These are phyloP conservation scores for Enteromius radiatus DNA, from an alignment of 2,797 vertebrate genomes.

Conservation along the genomic window DNA sequence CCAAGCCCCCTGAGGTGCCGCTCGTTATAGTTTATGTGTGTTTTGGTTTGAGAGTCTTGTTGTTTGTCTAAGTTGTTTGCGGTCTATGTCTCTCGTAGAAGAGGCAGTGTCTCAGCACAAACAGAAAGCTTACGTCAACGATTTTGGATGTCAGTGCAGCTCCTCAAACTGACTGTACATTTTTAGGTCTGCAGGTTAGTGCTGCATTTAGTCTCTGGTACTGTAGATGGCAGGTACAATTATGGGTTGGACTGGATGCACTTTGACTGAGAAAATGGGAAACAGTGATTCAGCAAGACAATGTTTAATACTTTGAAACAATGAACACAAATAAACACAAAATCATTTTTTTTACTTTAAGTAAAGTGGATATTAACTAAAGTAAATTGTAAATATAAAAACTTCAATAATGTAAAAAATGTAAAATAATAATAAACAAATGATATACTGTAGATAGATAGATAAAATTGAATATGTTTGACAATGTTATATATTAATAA, in stretches of 20 bases:
- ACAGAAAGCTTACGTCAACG: slow-evolving; percentile 43
- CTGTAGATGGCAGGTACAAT: slow-evolving; percentile 25
- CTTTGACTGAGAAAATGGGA: slow-evolving; percentile 21
- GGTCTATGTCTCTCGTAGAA: neutral
- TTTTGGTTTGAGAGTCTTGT: neutral
- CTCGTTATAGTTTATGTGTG: neutral
- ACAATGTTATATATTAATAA: neutral
- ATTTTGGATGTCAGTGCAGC: slow-evolving; percentile 1
- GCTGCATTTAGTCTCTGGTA: neutral
- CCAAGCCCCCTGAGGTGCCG: slow-evolving; percentile 28
- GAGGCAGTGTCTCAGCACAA: slow-evolving; percentile 17
- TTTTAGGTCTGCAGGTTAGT: slow-evolving; percentile 22
- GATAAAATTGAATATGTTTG: neutral
- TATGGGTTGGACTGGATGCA: neutral
- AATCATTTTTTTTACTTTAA: neutral
- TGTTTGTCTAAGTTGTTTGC: neutral
- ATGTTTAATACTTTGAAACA: neutral
- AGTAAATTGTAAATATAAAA: neutral
- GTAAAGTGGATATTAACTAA: neutral
- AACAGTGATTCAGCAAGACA: slow-evolving; percentile 27
- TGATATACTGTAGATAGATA: too few relatives aligned
- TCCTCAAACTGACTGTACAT: slow-evolving; percentile 16
- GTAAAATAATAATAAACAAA: too few relatives aligned
- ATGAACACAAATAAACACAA: too few relatives aligned
- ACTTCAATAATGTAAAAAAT: too few relatives aligned